phyloP scores from a whole-genome alignment of 92 coral and sea anemone species.

The Hydrozoanthus gracilis region DNA sequence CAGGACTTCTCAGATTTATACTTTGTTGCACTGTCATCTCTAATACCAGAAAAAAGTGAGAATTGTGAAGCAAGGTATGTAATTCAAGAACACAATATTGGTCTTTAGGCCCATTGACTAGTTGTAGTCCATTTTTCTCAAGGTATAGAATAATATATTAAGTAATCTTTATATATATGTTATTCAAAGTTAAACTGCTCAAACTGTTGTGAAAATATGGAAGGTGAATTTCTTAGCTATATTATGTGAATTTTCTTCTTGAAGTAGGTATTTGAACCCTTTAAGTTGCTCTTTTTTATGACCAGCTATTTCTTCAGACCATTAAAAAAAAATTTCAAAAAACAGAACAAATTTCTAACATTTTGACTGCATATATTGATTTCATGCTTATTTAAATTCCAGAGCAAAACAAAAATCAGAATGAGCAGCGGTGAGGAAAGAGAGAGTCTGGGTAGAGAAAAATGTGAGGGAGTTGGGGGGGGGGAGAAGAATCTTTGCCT shows the following conservation, averaged over 20 bases:
- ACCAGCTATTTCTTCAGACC: not conserved
- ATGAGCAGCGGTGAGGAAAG: no score
- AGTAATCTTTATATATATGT: no score
- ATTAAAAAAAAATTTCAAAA: not conserved
- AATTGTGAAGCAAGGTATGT: slow-evolving; percentile 48
- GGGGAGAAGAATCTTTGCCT: no score
- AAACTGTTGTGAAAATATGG: no score
- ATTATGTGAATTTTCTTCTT: no score
- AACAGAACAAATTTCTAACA: slow-evolving; percentile 5
- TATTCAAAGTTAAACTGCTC: no score
- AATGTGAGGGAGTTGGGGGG: no score
- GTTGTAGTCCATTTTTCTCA: not conserved
- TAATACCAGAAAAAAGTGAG: slow-evolving; percentile 42
- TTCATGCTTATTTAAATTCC: not conserved
- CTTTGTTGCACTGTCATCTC: slow-evolving; percentile 41
- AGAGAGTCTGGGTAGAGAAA: no score
- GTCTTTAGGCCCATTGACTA: not conserved
- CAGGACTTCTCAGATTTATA: slow-evolving; percentile 64
- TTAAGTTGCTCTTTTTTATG: not conserved
- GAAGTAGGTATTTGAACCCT: not conserved
- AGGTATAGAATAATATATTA: not conserved
- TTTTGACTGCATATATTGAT: not conserved
- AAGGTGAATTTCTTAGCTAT: not conserved
- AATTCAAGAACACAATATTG: not conserved
- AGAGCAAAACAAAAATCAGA: not conserved